These are phyloP conservation scores for Gonioctena quinquepunctata DNA, from an alignment of 1,140 invertebrate genomes.

Conservation along the genomic window DNA sequence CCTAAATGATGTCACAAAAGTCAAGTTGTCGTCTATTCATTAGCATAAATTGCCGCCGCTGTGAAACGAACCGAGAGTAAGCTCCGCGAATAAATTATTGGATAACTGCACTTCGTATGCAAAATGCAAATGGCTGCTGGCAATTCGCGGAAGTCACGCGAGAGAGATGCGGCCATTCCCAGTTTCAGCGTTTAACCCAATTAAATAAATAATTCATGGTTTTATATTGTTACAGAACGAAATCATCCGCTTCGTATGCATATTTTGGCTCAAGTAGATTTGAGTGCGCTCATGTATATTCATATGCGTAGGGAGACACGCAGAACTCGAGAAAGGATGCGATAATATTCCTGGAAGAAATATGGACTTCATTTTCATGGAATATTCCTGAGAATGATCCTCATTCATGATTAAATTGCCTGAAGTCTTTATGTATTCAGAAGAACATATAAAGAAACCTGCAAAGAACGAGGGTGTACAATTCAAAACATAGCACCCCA, in stretches of 20 bases:
- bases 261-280: background rate
- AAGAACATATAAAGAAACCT: no score
- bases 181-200: conserved; percentile 21
- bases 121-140: conserved; percentile 15
- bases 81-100: conserved; percentile 10
- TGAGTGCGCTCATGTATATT: background rate
- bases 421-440: no score
- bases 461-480: no score
- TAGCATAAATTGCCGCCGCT: background rate
- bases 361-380: background rate
- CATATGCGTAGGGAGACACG: background rate
- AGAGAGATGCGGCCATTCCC: conserved; percentile 9
- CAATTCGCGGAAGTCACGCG: conserved; percentile 1
- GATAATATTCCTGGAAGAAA: background rate
- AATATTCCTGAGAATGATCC: no score
- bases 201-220: conserved; percentile 25
- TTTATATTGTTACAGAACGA: background rate
- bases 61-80: conserved; percentile 12
- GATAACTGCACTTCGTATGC: conserved; percentile 22
- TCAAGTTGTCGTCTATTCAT: background rate
- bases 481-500: no score
- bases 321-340: background rate
- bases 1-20: background rate
- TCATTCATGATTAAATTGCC: no score
- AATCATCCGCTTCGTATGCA: background rate